phyloP scores from a whole-genome alignment of 2,113 vertebrate genomes.

The Typhlomys cinereus region DNA sequence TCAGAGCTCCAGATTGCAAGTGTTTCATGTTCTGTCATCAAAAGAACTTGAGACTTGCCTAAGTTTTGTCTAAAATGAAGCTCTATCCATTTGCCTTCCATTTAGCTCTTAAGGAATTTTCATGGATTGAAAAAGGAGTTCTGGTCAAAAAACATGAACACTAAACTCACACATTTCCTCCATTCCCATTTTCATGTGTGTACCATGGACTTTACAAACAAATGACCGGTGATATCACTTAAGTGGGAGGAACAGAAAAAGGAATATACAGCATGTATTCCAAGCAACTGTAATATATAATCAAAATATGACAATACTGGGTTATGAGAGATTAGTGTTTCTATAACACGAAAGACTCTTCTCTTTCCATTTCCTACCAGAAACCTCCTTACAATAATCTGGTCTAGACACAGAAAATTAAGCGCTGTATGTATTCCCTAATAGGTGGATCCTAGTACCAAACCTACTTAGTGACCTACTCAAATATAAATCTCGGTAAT shows the following conservation, averaged over 20 bases:
- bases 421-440: too few species aligned
- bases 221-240: too few species aligned
- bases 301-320: neutral
- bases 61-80: constrained; percentile 40
- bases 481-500: too few species aligned
- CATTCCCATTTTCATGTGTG: neutral
- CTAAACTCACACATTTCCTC: neutral
- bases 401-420: too few species aligned
- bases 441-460: too few species aligned
- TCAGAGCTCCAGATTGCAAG: neutral
- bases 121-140: neutral
- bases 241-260: too few species aligned
- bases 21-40: constrained; percentile 56
- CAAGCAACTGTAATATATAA: neutral
- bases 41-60: neutral
- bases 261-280: neutral
- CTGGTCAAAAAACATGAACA: neutral
- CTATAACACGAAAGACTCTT: neutral
- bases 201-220: too few species aligned
- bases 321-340: neutral
- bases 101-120: neutral
- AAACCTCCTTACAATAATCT: neutral
- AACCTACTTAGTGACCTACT: too few species aligned
- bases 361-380: neutral
- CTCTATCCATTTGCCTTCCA: neutral